phyloP scores from a whole-genome alignment of 2,888 invertebrate species.

The Latrodectus hesperus region DNA sequence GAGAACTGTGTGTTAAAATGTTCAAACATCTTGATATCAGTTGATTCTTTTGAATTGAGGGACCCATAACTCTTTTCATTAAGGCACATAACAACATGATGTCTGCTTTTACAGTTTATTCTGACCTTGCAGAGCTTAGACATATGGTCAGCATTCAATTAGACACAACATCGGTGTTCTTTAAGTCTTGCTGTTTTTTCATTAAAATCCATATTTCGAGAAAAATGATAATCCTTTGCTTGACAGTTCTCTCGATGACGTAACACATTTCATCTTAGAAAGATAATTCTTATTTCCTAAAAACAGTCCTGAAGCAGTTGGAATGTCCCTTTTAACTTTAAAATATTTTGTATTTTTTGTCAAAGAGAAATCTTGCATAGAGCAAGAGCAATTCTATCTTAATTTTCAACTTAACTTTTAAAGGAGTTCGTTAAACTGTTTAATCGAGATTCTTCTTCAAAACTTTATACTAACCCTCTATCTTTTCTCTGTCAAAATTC shows the following conservation, averaged over 20 bases:
- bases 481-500: too few relatives aligned
- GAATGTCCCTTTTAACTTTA: not conserved
- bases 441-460: too few relatives aligned
- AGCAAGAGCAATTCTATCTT: not conserved
- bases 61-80: too few relatives aligned
- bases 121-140: not conserved
- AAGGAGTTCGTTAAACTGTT: too few relatives aligned
- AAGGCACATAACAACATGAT: too few relatives aligned
- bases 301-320: not conserved
- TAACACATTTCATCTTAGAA: not conserved
- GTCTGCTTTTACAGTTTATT: not conserved
- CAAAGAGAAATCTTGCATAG: slow-evolving; percentile 6
- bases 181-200: not conserved
- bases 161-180: not conserved
- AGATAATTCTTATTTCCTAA: not conserved
- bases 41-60: not conserved
- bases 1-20: not conserved
- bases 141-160: not conserved
- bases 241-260: not conserved
- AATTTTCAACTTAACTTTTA: slow-evolving; percentile 2
- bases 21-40: not conserved
- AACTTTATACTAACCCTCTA: too few relatives aligned
- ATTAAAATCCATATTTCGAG: not conserved
- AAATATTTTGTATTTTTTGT: not conserved
- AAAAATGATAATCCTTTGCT: not conserved